Evolutionary conservation across 2,888 invertebrate species (phyloP).

Genomic region (Brenthis hecate): DNA sequence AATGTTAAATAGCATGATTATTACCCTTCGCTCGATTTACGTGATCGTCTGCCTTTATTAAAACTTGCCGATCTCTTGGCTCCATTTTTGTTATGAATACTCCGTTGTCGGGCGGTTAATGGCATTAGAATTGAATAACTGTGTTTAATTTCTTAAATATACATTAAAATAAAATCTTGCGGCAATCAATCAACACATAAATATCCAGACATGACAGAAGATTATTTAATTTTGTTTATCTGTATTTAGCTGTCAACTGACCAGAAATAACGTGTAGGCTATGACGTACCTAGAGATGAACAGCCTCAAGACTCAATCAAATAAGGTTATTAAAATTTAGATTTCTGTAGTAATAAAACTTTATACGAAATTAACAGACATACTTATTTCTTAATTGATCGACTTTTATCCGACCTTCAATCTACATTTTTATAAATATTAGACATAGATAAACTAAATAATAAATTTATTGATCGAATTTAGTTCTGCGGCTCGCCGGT

Average conservation of each 20-base stretch:
- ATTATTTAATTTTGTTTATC: background rate
- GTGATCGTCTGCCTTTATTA: conserved; percentile 61
- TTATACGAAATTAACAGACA: background rate
- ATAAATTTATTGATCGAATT: too few relatives aligned
- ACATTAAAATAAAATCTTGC: background rate
- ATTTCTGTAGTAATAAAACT: background rate
- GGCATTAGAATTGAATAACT: conserved; percentile 55
- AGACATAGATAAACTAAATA: too few relatives aligned
- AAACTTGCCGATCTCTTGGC: conserved; percentile 68
- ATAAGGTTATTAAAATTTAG: background rate
- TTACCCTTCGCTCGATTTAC: conserved; percentile 71
- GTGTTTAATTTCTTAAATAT: background rate
- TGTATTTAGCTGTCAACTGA: conserved; percentile 10
- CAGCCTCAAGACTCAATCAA: background rate
- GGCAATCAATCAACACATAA: conserved; percentile 11
- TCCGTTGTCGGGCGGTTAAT: conserved; percentile 71
- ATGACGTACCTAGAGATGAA: conserved; percentile 1
- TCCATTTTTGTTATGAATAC: conserved; percentile 74
- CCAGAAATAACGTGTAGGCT: conserved; percentile 1
- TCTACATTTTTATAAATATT: too few relatives aligned
- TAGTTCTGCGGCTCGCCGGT: too few relatives aligned
- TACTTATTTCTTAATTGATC: background rate
- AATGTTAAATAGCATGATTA: conserved; percentile 20
- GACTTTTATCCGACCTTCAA: too few relatives aligned
- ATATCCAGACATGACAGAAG: conserved; percentile 10